Conservation (phyloP, 2,113 vertebrate genomes). For the Mastomys natalensis region DNA sequence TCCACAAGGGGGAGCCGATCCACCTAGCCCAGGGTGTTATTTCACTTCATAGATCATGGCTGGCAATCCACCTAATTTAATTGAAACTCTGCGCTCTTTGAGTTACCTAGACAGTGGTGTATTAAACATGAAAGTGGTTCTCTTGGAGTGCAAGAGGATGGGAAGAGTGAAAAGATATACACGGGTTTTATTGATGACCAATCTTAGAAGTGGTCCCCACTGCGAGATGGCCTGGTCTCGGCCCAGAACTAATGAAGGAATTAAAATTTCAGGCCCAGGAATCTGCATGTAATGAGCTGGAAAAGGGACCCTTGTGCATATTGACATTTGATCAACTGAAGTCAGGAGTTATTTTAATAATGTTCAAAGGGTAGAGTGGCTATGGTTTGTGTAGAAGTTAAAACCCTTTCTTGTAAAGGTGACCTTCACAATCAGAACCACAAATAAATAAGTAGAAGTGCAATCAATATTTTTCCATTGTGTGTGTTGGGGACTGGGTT, state of each 20-base stretch:
- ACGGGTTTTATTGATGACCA: neutral
- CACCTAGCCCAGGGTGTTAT: slow-evolving; percentile 65
- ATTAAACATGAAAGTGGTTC: slow-evolving; percentile 22
- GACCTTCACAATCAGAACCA: neutral
- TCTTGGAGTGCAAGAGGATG: slow-evolving; percentile 15
- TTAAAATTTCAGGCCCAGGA: neutral
- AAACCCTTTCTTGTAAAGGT: neutral
- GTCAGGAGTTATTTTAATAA: slow-evolving; percentile 44
- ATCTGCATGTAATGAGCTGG: slow-evolving; percentile 20
- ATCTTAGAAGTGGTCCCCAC: slow-evolving; percentile 38
- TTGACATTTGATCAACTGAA: slow-evolving; percentile 17
- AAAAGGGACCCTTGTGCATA: neutral
- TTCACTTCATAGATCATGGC: slow-evolving; percentile 75
- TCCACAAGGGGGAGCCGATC: slow-evolving; percentile 88
- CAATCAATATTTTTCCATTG: neutral
- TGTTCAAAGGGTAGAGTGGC: neutral
- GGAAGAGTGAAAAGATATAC: neutral
- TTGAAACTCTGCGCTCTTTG: slow-evolving; percentile 59
- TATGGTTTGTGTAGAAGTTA: neutral
- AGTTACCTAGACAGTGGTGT: slow-evolving; percentile 3
- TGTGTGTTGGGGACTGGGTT: neutral
- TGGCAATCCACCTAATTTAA: slow-evolving; percentile 72
- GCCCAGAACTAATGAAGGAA: neutral
- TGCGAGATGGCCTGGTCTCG: neutral
- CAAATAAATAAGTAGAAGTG: neutral